A percentile compares a stretch with the other conserved stretches of the same genome.
These are phyloP conservation scores for Hymenopus coronatus DNA, from an alignment of 2,888 invertebrate genomes.

Conservation along the genomic window DNA sequence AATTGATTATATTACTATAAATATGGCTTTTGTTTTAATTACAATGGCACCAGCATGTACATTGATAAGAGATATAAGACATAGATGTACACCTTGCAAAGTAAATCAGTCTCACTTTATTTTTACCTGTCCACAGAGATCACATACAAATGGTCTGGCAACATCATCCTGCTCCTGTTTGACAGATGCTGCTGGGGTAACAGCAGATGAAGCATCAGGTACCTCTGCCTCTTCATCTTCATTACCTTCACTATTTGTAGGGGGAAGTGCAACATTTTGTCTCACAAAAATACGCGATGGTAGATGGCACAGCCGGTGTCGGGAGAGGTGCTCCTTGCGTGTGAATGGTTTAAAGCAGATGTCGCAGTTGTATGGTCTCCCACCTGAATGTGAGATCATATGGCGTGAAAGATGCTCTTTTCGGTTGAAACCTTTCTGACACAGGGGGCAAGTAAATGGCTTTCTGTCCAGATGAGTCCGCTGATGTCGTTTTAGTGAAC, in stretches of 20 bases:
- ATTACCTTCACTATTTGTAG: neutral
- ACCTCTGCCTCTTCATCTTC: constrained; percentile 20
- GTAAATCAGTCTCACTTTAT: too few relatives aligned
- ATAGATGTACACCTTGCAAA: too few relatives aligned
- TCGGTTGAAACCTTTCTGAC: constrained; percentile 39
- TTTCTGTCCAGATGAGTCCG: constrained; percentile 39
- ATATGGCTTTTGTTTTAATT: too few relatives aligned
- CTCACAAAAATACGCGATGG: neutral
- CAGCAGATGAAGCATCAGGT: neutral
- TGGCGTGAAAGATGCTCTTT: constrained; percentile 40
- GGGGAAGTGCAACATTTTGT: neutral
- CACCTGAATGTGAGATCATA: constrained; percentile 38
- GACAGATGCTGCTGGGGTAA: neutral
- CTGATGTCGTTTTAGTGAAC: constrained; percentile 40
- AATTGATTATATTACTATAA: too few relatives aligned
- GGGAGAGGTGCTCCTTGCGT: constrained; percentile 37
- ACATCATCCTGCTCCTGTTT: neutral
- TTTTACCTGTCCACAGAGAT: constrained; percentile 12
- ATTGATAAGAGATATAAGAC: too few relatives aligned
- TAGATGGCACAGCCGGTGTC: constrained; percentile 39
- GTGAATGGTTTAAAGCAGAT: constrained; percentile 39
- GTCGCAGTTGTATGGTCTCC: constrained; percentile 38
- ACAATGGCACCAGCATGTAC: too few relatives aligned
- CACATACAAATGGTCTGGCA: constrained; percentile 1
- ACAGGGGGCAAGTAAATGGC: constrained; percentile 39